A percentile compares a stretch with the other conserved stretches of the same genome.
phyloP scores from a whole-genome alignment of 2,888 invertebrate genomes.

The Archaeoteleia sp. region DNA sequence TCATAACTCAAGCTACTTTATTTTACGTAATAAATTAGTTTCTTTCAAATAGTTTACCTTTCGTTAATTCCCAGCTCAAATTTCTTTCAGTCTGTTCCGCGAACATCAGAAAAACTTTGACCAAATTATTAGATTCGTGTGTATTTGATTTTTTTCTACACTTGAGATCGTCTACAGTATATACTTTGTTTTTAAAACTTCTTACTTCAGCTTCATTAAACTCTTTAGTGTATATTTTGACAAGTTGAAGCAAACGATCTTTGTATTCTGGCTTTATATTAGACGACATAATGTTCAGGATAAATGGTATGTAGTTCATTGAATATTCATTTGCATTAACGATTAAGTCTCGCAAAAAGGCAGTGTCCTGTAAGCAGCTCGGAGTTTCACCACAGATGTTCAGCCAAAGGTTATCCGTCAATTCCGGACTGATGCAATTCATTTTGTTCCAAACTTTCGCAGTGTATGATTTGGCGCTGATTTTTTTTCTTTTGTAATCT shows the following conservation, averaged over 20 bases:
- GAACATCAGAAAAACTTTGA: conserved; percentile 35
- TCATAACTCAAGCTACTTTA: conserved; percentile 69
- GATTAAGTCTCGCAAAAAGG: conserved; percentile 60
- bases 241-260: conserved; percentile 57
- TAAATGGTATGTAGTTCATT: conserved; percentile 56
- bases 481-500: conserved; percentile 50
- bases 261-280: conserved; percentile 50
- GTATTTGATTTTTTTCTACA: conserved; percentile 53
- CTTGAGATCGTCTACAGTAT: too few relatives aligned
- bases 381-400: conserved; percentile 58
- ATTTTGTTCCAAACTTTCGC: conserved; percentile 58
- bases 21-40: too few relatives aligned
- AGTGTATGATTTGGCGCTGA: conserved; percentile 50
- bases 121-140: conserved; percentile 9
- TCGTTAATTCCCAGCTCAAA: conserved; percentile 56
- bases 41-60: too few relatives aligned
- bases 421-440: conserved; percentile 56
- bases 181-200: too few relatives aligned
- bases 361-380: conserved; percentile 57
- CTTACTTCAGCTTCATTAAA: too few relatives aligned
- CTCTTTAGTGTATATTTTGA: conserved; percentile 64
- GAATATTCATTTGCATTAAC: conserved; percentile 62
- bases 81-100: conserved; percentile 62
- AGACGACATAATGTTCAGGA: conserved; percentile 63
- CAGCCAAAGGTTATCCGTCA: conserved; percentile 57